phyloP scores from a whole-genome alignment of 2,113 vertebrate species.

The Chitala chitala region DNA sequence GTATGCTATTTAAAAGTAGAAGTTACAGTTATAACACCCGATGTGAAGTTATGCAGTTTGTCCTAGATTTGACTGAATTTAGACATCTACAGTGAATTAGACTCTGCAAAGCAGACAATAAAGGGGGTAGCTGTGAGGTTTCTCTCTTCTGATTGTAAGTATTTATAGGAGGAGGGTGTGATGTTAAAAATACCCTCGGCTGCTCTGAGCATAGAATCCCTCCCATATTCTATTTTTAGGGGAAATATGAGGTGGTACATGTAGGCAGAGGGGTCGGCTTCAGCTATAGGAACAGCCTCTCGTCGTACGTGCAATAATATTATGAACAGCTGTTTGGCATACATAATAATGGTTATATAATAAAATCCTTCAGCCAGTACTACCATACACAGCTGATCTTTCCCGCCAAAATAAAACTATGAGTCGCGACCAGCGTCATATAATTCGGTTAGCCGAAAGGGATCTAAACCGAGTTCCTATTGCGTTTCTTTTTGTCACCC shows the following conservation, averaged over 20 bases:
- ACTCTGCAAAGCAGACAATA: background rate
- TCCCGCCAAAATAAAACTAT: background rate
- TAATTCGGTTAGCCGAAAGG: too few species aligned
- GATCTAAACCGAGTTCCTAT: background rate
- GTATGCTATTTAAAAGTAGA: too few species aligned
- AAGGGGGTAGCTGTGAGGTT: background rate
- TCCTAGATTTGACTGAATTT: too few species aligned
- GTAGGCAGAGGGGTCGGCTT: constrained; percentile 38
- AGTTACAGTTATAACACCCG: too few species aligned
- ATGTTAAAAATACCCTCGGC: constrained; percentile 49
- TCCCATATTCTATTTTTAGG: constrained; percentile 46
- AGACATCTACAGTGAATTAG: background rate
- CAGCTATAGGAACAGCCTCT: constrained; percentile 45
- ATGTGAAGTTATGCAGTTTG: too few species aligned
- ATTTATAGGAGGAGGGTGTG: constrained; percentile 23
- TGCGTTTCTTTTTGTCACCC: background rate
- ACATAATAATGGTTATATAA: constrained; percentile 14
- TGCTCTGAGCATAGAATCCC: constrained; percentile 18
- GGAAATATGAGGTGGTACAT: constrained; percentile 41
- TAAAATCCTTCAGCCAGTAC: background rate
- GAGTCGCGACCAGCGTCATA: too few species aligned
- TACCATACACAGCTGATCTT: background rate
- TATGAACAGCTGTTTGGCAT: constrained; percentile 42
- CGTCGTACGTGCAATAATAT: constrained; percentile 22
- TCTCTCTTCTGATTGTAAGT: background rate